Evolutionary conservation across 1,140 invertebrate species (phyloP).

Genomic region (Lordiphosa clarofinis): DNA sequence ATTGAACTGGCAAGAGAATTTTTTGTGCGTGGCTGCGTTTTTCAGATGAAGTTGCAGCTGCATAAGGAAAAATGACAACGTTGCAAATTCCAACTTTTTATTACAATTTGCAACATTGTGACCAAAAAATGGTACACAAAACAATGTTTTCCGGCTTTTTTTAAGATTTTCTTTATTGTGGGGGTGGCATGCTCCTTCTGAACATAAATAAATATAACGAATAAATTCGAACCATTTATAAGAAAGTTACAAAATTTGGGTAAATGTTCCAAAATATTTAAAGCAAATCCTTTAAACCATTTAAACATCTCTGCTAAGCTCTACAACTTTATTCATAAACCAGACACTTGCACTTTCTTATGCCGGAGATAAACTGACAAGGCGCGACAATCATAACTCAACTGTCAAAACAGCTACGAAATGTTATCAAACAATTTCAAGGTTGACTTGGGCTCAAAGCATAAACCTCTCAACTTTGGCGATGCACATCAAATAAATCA

Average conservation of each 20-base stretch:
- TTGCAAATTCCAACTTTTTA: slow-evolving; percentile 20
- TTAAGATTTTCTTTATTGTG: too few relatives aligned
- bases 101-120: not conserved
- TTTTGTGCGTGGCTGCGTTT: slow-evolving; percentile 43
- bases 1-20: slow-evolving; percentile 54
- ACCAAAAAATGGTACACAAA: not conserved
- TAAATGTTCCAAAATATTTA: not conserved
- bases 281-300: too few relatives aligned
- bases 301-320: slow-evolving; percentile 34
- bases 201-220: too few relatives aligned
- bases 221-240: too few relatives aligned
- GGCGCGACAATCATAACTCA: slow-evolving; percentile 55
- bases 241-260: too few relatives aligned
- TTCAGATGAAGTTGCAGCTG: slow-evolving; percentile 31
- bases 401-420: slow-evolving; percentile 55
- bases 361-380: slow-evolving; percentile 28
- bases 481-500: slow-evolving; percentile 58
- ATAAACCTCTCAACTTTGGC: slow-evolving; percentile 37
- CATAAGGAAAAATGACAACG: slow-evolving; percentile 28
- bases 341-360: not conserved
- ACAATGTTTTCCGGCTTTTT: too few relatives aligned
- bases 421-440: slow-evolving; percentile 74
- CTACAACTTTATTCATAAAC: slow-evolving; percentile 11
- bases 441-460: slow-evolving; percentile 41
- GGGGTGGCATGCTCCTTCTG: too few relatives aligned